phyloP scores from a whole-genome alignment of 2,113 vertebrate species.

The Saguinus imperator region DNA sequence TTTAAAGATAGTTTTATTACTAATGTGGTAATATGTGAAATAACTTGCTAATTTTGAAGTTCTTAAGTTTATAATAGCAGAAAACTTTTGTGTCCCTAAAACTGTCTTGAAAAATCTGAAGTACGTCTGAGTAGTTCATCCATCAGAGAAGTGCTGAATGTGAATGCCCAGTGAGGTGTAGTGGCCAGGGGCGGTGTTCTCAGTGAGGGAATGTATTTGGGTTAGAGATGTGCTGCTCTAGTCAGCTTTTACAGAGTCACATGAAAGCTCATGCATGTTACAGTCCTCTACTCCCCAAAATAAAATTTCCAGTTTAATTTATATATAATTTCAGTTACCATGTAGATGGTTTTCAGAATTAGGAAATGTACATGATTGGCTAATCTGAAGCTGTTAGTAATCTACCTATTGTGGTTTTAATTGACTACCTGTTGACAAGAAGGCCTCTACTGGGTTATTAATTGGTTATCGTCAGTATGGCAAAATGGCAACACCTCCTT shows the following conservation, averaged over 20 bases:
- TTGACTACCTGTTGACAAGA: background rate
- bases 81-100: background rate
- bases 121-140: background rate
- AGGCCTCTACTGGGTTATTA: background rate
- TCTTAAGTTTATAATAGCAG: background rate
- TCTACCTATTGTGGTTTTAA: background rate
- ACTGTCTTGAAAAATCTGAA: background rate
- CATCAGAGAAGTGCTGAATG: background rate
- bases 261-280: background rate
- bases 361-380: background rate
- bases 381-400: constrained; percentile 2
- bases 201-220: background rate
- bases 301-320: background rate
- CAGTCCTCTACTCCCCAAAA: background rate
- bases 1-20: background rate
- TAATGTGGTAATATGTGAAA: background rate
- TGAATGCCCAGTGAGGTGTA: background rate
- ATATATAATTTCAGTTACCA: background rate
- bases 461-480: background rate
- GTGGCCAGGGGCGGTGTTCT: background rate
- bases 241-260: background rate
- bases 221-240: background rate
- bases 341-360: constrained; percentile 40
- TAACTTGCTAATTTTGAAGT: background rate
- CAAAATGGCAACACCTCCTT: background rate